A percentile compares a stretch with the other conserved stretches of the same genome.
Evolutionary conservation across 2,797 vertebrate species (phyloP).

Genomic region (Morus bassanus): DNA sequence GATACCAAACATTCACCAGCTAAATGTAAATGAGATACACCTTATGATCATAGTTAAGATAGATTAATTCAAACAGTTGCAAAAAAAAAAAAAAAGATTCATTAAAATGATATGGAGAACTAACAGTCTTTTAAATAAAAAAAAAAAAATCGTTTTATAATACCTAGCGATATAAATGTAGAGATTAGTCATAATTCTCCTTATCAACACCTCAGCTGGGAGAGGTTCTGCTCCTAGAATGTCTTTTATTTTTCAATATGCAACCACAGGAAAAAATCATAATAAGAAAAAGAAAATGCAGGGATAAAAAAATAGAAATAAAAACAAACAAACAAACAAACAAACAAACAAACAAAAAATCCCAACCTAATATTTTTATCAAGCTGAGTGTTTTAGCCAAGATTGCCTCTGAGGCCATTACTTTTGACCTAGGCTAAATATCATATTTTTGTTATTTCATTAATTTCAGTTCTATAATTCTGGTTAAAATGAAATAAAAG

Average conservation of each 20-base stretch:
- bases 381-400: not conserved
- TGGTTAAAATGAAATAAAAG: not conserved
- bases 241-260: not conserved
- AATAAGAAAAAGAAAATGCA: not conserved
- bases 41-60: not conserved
- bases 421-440: not conserved
- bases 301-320: not conserved
- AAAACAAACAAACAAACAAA: not conserved
- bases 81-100: not conserved
- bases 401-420: not conserved
- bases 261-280: not conserved
- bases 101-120: not conserved
- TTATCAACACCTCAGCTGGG: fast-evolving
- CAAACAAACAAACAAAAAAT: not conserved
- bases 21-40: not conserved
- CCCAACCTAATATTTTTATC: not conserved
- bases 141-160: not conserved
- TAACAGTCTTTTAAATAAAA: not conserved
- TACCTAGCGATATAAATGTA: not conserved
- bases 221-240: not conserved
- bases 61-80: not conserved
- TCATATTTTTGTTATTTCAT: not conserved
- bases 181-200: not conserved
- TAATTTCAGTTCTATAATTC: not conserved
- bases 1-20: not conserved